Conservation (phyloP, 2,888 invertebrate genomes). For the Drosophila bunnanda region DNA sequence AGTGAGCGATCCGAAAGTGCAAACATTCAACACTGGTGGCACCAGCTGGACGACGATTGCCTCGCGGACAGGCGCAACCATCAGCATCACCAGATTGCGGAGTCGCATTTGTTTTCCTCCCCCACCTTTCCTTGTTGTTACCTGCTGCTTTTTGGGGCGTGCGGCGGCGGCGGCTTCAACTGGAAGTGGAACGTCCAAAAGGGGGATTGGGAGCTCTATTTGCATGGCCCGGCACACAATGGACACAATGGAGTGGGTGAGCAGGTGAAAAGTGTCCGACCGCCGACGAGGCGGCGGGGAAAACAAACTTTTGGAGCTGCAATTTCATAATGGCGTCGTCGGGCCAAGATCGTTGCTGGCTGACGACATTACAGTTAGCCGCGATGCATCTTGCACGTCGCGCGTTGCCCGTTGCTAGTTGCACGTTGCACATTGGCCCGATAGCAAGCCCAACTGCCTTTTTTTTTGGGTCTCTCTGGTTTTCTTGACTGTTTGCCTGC, state of each 20-base stretch:
- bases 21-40: slow-evolving; percentile 75
- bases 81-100: slow-evolving; percentile 46
- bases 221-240: slow-evolving; percentile 62
- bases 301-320: slow-evolving; percentile 66
- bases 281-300: slow-evolving; percentile 31
- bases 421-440: slow-evolving; percentile 65
- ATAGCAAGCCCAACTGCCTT: slow-evolving; percentile 51
- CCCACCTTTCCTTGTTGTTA: not conserved
- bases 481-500: slow-evolving; percentile 29
- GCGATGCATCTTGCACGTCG: slow-evolving; percentile 46
- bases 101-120: slow-evolving; percentile 16
- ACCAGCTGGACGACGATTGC: slow-evolving; percentile 66
- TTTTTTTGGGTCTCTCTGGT: slow-evolving; percentile 21
- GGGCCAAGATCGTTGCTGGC: slow-evolving; percentile 48
- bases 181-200: slow-evolving; percentile 3
- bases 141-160: slow-evolving; percentile 28
- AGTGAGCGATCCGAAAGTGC: slow-evolving; percentile 63
- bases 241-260: slow-evolving; percentile 39
- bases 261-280: slow-evolving; percentile 74
- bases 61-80: slow-evolving; percentile 46
- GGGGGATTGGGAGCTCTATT: slow-evolving; percentile 51
- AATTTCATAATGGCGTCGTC: slow-evolving; percentile 75
- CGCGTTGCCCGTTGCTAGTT: slow-evolving; percentile 57
- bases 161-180: slow-evolving; percentile 21
- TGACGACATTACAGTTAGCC: slow-evolving; percentile 77